Evolutionary conservation across 1,140 invertebrate species (phyloP), one percentile per base, ranked within the genome.

Genomic region (Aphelinus atriplicis): DNA sequence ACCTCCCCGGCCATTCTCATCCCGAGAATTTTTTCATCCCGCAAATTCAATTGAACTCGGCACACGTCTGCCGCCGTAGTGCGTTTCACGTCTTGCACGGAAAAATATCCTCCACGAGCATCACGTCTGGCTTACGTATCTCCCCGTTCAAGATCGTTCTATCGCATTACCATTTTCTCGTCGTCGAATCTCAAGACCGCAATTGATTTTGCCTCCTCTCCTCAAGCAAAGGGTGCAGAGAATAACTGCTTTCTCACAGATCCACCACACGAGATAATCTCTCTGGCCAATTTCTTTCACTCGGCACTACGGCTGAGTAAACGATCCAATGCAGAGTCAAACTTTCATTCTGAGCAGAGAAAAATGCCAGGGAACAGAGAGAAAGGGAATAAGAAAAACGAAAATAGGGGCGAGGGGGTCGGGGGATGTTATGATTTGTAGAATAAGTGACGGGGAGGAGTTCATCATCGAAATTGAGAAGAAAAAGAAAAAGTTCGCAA

Each of bases 21-120:
- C 43, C 43, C 2, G 26, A 7, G 43, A 56, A 67, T 10, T 67
- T 67, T 67, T 10, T 53, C 50, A 67, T 67, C 46, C 47, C 6
- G 9, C 65, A 67, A 56, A 67, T 47, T 46, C 42, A 55, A 67
- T 67, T 67, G 43, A 1, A 56, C 48, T 53, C 48, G 5, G 10
- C 46, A 26, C 26, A 26, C 26, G 26, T 26, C 26, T 26, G 26
- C 26, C 26, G 26, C 26, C 26, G 26, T 26, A 26, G 26, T 26
- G 26, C 0, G 1, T 6, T 2, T 26, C n/a, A 5, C 42, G 10
- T 10, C 7, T 63, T 26, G 63, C 1, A 10, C 6, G 9, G 7
- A 47, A 62, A 63, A 4, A 60, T 47, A 63, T 10, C 9, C n/a
- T 62, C 3, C 46, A 3, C n/a, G 61, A 5, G 46, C n/a, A 48